A percentile compares a stretch with the other conserved stretches of the same genome.
These are phyloP conservation scores for Melanargia galathea DNA, from an alignment of 2,888 invertebrate genomes.

Conservation along the genomic window DNA sequence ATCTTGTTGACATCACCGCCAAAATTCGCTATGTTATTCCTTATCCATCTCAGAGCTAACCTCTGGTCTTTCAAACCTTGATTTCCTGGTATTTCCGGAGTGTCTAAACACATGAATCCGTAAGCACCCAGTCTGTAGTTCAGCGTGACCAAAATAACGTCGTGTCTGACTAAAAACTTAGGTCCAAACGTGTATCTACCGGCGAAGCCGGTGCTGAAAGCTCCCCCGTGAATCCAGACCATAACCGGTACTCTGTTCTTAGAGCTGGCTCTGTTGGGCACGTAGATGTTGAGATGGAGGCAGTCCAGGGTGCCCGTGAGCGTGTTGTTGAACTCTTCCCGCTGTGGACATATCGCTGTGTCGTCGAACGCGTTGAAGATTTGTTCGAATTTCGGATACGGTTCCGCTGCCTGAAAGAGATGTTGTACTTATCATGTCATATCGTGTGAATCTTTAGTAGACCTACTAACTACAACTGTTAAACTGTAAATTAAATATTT, in stretches of 20 bases:
- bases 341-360: slow-evolving; percentile 2
- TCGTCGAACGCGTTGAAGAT: slow-evolving; percentile 13
- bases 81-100: slow-evolving; percentile 59
- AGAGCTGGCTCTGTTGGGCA: slow-evolving; percentile 57
- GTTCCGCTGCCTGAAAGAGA: slow-evolving; percentile 5
- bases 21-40: slow-evolving; percentile 57
- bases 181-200: slow-evolving; percentile 48
- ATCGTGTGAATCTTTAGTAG: not conserved
- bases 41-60: slow-evolving; percentile 56
- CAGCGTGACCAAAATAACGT: slow-evolving; percentile 53
- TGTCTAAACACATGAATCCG: slow-evolving; percentile 64
- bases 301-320: slow-evolving; percentile 72
- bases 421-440: not conserved
- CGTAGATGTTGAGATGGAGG: slow-evolving; percentile 83
- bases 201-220: slow-evolving; percentile 54
- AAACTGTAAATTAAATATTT: no score
- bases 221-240: slow-evolving; percentile 68
- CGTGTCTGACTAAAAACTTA: slow-evolving; percentile 53
- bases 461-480: not conserved
- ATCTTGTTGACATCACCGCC: slow-evolving; percentile 57
- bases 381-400: slow-evolving; percentile 10
- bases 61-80: slow-evolving; percentile 66
- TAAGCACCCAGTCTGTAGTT: slow-evolving; percentile 67
- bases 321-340: slow-evolving; percentile 50
- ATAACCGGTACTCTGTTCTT: slow-evolving; percentile 52